Percentiles rank a stretch among this genome's conserved stretches.
Conservation (phyloP, 2,888 invertebrate genomes). For the Saturnia japonica region DNA sequence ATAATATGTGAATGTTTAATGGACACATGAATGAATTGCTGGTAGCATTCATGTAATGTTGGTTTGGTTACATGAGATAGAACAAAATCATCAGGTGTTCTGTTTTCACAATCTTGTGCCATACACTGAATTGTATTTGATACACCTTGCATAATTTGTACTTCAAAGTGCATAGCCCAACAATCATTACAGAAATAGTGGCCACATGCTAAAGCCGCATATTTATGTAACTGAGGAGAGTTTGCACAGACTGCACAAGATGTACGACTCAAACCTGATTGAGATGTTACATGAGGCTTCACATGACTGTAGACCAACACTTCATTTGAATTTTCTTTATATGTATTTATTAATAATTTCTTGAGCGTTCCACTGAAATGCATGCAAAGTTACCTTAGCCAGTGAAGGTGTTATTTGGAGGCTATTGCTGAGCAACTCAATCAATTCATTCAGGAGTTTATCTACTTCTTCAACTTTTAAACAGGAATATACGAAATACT, state of each 20-base stretch:
- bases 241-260: conserved; percentile 91
- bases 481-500: conserved; percentile 94
- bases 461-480: conserved; percentile 95
- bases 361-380: conserved; percentile 93
- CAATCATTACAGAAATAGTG: conserved; percentile 98
- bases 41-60: conserved; percentile 93
- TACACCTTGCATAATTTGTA: conserved; percentile 94
- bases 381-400: conserved; percentile 95
- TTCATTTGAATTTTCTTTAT: conserved; percentile 88
- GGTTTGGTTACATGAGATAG: conserved; percentile 92
- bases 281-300: conserved; percentile 63
- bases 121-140: conserved; percentile 97
- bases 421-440: conserved; percentile 93
- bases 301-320: conserved; percentile 79
- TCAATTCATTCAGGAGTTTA: conserved; percentile 94
- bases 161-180: conserved; percentile 98
- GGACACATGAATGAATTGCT: no score
- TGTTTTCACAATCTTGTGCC: conserved; percentile 95
- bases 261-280: conserved; percentile 57
- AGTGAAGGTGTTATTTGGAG: conserved; percentile 94
- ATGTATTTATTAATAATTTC: conserved; percentile 91
- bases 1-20: no score
- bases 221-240: conserved; percentile 85
- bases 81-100: conserved; percentile 98
- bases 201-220: conserved; percentile 92